phyloP scores from a whole-genome alignment of 2,797 vertebrate species.

The Chelidonichthys spinosus region DNA sequence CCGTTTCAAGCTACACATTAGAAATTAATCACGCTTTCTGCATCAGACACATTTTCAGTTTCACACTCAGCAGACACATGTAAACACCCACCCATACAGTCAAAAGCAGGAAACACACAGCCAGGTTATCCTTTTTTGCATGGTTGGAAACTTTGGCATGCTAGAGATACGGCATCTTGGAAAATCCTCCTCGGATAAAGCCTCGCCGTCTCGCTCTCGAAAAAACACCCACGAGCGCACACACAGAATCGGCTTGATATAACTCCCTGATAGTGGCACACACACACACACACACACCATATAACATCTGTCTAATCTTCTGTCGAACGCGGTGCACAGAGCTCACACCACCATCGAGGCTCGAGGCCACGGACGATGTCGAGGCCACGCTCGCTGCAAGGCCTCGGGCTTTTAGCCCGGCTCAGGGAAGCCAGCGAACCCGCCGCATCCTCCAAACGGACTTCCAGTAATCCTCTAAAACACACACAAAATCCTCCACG shows the following conservation, averaged over 20 bases:
- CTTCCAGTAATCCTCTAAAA: slow-evolving; percentile 65
- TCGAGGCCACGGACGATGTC: slow-evolving; percentile 49
- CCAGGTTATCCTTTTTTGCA: slow-evolving; percentile 49
- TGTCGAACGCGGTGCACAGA: slow-evolving; percentile 55
- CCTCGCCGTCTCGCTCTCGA: slow-evolving; percentile 32
- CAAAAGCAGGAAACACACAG: slow-evolving; percentile 18
- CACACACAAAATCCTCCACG: slow-evolving; percentile 60
- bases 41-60: slow-evolving; percentile 30
- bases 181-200: slow-evolving; percentile 64
- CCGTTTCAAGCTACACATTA: slow-evolving; percentile 10
- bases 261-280: slow-evolving; percentile 43
- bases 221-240: slow-evolving; percentile 39
- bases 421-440: slow-evolving; percentile 43
- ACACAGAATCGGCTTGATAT: slow-evolving; percentile 40
- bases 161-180: slow-evolving; percentile 52
- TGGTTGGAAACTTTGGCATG: slow-evolving; percentile 51
- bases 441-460: slow-evolving; percentile 46
- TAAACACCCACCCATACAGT: slow-evolving; percentile 23
- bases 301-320: slow-evolving; percentile 76
- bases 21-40: slow-evolving; percentile 21
- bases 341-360: slow-evolving; percentile 44
- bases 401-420: slow-evolving; percentile 56
- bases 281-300: slow-evolving; percentile 13
- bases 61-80: slow-evolving; percentile 17
- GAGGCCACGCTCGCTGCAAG: slow-evolving; percentile 34